Base-by-base conservation (phyloP, 1,140 invertebrate genomes). In the Drosophila quadrilineata region DNA sequence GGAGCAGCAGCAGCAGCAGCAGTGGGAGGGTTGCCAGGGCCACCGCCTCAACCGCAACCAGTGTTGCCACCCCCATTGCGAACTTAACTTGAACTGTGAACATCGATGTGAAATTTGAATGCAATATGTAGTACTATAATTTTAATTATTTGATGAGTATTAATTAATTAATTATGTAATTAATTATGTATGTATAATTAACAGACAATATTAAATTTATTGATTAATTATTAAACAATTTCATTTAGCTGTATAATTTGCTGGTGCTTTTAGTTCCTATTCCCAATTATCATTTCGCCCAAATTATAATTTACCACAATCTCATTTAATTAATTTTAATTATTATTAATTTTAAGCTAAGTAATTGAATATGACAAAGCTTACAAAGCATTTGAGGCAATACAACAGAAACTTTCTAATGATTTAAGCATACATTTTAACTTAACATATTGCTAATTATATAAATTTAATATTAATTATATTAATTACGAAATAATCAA, bases 351-450 rank as follows among this genome's bases (percentile, higher is more conserved):
- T 76, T 80, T 53, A 60, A 67, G 36, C 63, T 85, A 77, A 84
- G 60, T 82, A 82, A 71, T 28, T 70, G 49, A 85, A 84, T 85
- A 85, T 59, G 80, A 58, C 75, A 84, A 84, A 86, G 79, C 79
- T 85, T 85, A 86, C 79, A 84, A 84, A 84, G 79, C 80, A 85
- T 85, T 79, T 84, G 77, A 84, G 77, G 77, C 77, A 84, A 84
- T 84, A 84, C 57, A 43, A n/a, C 64, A 54, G 43, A 45, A 73
- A 35, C 41, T 21, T 56, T 35, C 21, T 57, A 26, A 22, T 50
- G 28, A 59, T 43, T 40, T 49, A 50, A 53, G 17, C 66, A 50
- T 28, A 29, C 36, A 28, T 67, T 40, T 50, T 41, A 24, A 22
- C 3, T 6, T 48, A 57, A 29, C 26, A 28, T 68, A 60, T 36